Evolutionary conservation across 1,140 invertebrate genomes (phyloP).

Genomic region (Drosophila watanabei): DNA sequence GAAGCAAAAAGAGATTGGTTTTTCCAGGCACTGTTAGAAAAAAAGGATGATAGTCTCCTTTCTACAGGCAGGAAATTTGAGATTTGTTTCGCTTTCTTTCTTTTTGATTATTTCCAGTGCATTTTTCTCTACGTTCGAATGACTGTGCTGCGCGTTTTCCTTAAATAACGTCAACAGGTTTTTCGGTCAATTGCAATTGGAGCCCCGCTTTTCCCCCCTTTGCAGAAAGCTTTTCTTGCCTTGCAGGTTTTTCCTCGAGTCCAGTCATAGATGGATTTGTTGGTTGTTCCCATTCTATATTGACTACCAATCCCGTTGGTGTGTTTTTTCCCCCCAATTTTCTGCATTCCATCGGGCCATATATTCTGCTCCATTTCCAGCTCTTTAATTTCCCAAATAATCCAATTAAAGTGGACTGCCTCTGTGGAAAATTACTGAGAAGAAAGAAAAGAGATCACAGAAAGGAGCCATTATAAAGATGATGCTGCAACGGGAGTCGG

Average conservation of each 20-base stretch:
- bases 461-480: conserved; percentile 32
- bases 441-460: conserved; percentile 8
- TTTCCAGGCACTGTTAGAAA: conserved; percentile 9
- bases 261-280: conserved; percentile 1
- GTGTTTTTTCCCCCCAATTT: conserved; percentile 23
- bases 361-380: conserved; percentile 16
- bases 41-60: too few species aligned
- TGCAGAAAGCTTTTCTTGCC: conserved; percentile 26
- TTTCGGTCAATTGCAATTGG: conserved; percentile 42
- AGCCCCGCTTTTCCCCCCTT: background rate
- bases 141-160: conserved; percentile 17
- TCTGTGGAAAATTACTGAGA: conserved; percentile 10
- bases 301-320: conserved; percentile 14
- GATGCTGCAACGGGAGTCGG: conserved; percentile 26
- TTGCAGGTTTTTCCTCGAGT: conserved; percentile 31
- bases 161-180: conserved; percentile 47
- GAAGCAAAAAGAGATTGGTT: conserved; percentile 9
- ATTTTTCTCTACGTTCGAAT: conserved; percentile 1
- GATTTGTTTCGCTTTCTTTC: background rate
- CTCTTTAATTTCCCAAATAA: conserved; percentile 4
- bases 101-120: conserved; percentile 1
- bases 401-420: conserved; percentile 13
- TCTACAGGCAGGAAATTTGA: too few species aligned
- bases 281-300: conserved; percentile 21
- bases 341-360: conserved; percentile 32